A percentile compares a stretch with the other conserved stretches of the same genome.
Evolutionary conservation across 2,888 invertebrate species (phyloP).

Genomic region (Amiota communis): DNA sequence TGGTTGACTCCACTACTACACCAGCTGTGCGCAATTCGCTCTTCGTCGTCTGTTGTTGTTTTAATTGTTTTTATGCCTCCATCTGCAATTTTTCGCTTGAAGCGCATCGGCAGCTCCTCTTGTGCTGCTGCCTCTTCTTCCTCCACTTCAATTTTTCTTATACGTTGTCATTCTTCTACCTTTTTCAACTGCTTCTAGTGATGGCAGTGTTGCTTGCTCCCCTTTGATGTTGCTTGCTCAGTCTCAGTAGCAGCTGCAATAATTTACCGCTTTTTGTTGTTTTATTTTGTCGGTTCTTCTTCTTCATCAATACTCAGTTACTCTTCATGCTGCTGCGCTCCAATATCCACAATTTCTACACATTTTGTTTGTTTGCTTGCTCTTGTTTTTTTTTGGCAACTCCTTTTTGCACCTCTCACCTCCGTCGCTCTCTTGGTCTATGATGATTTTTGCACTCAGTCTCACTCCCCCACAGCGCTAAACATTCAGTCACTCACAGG

Average conservation of each 20-base stretch:
- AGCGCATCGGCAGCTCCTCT: slow-evolving; percentile 28
- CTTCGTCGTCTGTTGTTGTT: slow-evolving; percentile 21
- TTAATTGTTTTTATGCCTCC: slow-evolving; percentile 51
- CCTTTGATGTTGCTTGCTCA: neutral
- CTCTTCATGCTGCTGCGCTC: neutral
- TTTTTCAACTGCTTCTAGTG: neutral
- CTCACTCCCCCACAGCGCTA: neutral
- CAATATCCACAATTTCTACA: neutral
- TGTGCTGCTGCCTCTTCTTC: slow-evolving; percentile 12
- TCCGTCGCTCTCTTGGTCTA: neutral
- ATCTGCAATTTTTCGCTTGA: slow-evolving; percentile 33
- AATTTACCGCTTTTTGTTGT: slow-evolving; percentile 10
- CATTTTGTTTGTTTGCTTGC: neutral
- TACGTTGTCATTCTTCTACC: neutral
- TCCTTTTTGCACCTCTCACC: neutral
- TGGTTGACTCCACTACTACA: slow-evolving; percentile 34
- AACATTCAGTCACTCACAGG: too few species aligned
- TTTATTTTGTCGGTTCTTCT: neutral
- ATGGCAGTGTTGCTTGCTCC: neutral
- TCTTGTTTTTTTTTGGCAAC: slow-evolving; percentile 6
- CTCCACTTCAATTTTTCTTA: neutral
- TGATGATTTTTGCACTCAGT: slow-evolving; percentile 2
- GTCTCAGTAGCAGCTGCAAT: neutral
- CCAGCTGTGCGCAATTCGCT: slow-evolving; percentile 35
- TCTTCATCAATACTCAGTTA: neutral